phyloP scores from a whole-genome alignment of 2,888 invertebrate genomes.

The Crocallis elinguaria region DNA sequence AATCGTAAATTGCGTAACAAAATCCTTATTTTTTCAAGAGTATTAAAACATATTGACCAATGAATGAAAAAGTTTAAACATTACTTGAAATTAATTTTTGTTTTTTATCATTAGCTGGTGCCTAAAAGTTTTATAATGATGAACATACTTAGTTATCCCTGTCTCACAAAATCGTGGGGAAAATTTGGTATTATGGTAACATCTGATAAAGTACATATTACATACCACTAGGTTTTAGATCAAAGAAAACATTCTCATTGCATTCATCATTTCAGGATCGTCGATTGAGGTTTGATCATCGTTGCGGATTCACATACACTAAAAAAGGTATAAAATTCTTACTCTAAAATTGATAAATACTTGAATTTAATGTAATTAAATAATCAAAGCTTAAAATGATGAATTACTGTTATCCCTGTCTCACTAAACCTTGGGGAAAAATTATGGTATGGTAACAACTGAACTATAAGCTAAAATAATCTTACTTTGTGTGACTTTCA shows the following conservation, averaged over 20 bases:
- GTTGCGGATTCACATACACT: too few species aligned
- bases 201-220: conserved; percentile 42
- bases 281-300: background rate
- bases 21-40: too few species aligned
- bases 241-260: background rate
- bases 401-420: conserved; percentile 72
- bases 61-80: too few species aligned
- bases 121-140: conserved; percentile 47
- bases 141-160: conserved; percentile 69
- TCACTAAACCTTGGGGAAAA: conserved; percentile 65
- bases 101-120: background rate
- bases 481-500: background rate
- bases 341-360: too few species aligned
- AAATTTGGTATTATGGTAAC: conserved; percentile 66
- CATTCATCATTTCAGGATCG: background rate
- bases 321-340: too few species aligned
- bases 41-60: too few species aligned
- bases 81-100: too few species aligned
- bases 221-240: background rate
- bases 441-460: conserved; percentile 68
- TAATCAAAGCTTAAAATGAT: too few species aligned
- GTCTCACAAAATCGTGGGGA: conserved; percentile 67
- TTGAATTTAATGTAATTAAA: too few species aligned
- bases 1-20: too few species aligned
- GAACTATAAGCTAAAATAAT: conserved; percentile 31